phyloP scores from a whole-genome alignment of 2,888 invertebrate species.

The Brenthis ino region DNA sequence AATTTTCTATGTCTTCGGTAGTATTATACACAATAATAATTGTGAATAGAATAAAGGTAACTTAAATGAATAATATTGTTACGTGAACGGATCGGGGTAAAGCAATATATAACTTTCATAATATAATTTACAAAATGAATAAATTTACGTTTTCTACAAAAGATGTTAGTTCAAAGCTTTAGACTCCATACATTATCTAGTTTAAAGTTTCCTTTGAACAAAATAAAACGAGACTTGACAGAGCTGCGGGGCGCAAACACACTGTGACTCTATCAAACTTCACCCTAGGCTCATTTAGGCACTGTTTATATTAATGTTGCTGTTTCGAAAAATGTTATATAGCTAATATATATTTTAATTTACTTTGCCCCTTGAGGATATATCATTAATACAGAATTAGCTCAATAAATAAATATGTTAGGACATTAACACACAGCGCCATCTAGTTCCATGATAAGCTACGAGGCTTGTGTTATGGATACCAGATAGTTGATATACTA shows the following conservation, averaged over 20 bases:
- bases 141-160: neutral
- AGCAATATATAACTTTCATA: too few relatives aligned
- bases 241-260: constrained; percentile 17
- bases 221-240: constrained; percentile 29
- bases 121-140: too few relatives aligned
- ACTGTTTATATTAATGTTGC: neutral
- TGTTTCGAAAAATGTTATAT: neutral
- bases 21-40: too few relatives aligned
- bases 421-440: too few relatives aligned
- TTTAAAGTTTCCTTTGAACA: constrained; percentile 30
- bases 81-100: too few relatives aligned
- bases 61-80: too few relatives aligned
- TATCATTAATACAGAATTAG: neutral
- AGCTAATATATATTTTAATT: neutral
- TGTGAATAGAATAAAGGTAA: too few relatives aligned
- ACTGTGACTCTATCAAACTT: constrained; percentile 30
- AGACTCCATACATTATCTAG: constrained; percentile 26
- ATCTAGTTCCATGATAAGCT: too few relatives aligned
- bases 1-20: too few relatives aligned
- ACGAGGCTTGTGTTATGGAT: too few relatives aligned
- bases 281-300: constrained; percentile 17
- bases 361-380: neutral
- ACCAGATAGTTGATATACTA: too few relatives aligned
- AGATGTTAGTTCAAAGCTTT: constrained; percentile 14
- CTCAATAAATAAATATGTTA: too few relatives aligned